phyloP scores from a whole-genome alignment of 2,888 invertebrate genomes.

The Drosophila paranaensis region DNA sequence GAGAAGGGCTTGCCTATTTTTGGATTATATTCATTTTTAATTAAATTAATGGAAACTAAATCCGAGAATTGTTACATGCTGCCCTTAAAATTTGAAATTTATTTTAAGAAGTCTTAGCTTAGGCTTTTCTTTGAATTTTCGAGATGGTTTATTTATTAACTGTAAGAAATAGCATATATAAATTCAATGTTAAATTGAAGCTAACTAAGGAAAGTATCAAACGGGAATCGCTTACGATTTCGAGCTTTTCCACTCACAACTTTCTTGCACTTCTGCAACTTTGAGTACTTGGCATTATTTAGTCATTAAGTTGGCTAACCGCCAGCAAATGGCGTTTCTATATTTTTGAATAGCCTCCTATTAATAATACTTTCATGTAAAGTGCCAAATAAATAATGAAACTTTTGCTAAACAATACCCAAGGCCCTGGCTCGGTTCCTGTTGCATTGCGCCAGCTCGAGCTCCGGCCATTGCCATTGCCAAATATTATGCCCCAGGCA shows the following conservation, averaged over 20 bases:
- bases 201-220: not conserved
- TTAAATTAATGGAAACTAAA: not conserved
- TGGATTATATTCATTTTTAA: not conserved
- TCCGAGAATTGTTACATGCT: not conserved
- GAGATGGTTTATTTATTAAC: too few relatives aligned
- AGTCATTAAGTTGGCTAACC: constrained; percentile 38
- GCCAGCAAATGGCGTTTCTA: constrained; percentile 33
- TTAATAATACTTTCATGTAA: constrained; percentile 58
- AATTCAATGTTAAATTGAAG: too few relatives aligned
- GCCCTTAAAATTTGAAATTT: not conserved
- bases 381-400: constrained; percentile 55
- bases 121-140: too few relatives aligned
- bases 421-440: constrained; percentile 23
- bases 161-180: too few relatives aligned
- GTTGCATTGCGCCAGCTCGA: constrained; percentile 31
- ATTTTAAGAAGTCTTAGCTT: not conserved
- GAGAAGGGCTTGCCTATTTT: not conserved
- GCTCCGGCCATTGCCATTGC: constrained; percentile 25
- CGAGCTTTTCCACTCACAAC: not conserved
- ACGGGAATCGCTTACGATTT: not conserved
- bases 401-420: constrained; percentile 46
- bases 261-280: constrained; percentile 1
- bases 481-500: constrained; percentile 64
- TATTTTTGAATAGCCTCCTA: constrained; percentile 36
- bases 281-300: constrained; percentile 23